These are phyloP conservation scores for Bagarius yarrelli DNA, from an alignment of 2,113 vertebrate genomes.

Conservation along the genomic window DNA sequence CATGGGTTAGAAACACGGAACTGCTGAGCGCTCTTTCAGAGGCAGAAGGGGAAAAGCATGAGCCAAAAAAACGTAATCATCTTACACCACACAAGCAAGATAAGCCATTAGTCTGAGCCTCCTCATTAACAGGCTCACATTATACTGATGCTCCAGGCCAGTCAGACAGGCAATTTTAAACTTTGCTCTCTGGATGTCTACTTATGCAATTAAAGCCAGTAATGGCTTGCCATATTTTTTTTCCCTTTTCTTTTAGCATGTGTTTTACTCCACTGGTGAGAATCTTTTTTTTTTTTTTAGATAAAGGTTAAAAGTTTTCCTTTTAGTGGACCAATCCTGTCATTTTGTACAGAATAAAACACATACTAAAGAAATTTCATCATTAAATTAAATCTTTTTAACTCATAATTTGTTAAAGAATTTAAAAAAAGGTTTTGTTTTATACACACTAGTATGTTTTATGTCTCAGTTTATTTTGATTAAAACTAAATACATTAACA, in stretches of 20 bases:
- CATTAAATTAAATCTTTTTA: too few species aligned
- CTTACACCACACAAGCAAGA: not conserved
- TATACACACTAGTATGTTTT: not conserved
- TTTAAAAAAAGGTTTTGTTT: not conserved
- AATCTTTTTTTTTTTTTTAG: not conserved
- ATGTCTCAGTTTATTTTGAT: not conserved
- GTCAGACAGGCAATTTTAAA: conserved; percentile 47
- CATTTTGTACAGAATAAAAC: not conserved
- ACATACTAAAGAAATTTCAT: too few species aligned
- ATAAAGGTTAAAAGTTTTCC: too few species aligned
- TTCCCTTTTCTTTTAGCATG: not conserved
- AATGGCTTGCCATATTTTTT: conserved; percentile 36
- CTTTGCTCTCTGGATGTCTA: conserved; percentile 46
- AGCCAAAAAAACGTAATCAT: conserved; percentile 4
- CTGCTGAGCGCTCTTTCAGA: not conserved
- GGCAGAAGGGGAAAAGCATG: not conserved
- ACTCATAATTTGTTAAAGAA: too few species aligned
- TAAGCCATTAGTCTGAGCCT: conserved; percentile 44
- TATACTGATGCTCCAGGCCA: conserved; percentile 44
- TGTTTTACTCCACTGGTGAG: conserved; percentile 16
- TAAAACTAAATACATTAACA: not conserved
- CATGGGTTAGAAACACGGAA: not conserved
- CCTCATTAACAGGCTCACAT: conserved; percentile 54
- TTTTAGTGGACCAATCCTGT: not conserved
- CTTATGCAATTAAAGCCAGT: conserved; percentile 57